Percentiles rank a stretch among this genome's conserved stretches.
These are phyloP conservation scores for Blennius ocellaris DNA, from an alignment of 2,113 vertebrate genomes.

Conservation along the genomic window DNA sequence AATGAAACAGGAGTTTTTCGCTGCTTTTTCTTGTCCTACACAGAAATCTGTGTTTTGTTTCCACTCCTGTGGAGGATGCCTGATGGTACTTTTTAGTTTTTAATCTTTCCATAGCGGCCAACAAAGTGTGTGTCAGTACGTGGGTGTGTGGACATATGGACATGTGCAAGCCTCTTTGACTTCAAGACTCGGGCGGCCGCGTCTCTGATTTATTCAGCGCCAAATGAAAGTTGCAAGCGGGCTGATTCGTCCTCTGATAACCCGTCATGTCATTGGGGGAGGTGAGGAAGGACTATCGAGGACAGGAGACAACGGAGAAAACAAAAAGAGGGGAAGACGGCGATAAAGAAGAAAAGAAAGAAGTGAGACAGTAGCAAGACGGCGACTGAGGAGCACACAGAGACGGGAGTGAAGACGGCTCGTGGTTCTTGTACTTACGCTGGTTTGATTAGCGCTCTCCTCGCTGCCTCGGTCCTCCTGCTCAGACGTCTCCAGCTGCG, in stretches of 20 bases:
- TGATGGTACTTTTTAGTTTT: slow-evolving; percentile 52
- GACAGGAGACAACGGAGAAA: slow-evolving; percentile 2
- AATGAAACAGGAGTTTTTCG: slow-evolving; percentile 37
- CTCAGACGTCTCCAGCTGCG: slow-evolving; percentile 80
- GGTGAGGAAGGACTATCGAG: slow-evolving; percentile 32
- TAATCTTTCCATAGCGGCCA: slow-evolving; percentile 51
- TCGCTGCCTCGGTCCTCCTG: slow-evolving; percentile 83
- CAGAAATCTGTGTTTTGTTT: slow-evolving; percentile 20
- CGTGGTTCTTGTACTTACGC: slow-evolving; percentile 75
- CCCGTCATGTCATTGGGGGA: slow-evolving; percentile 68
- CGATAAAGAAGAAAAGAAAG: background rate
- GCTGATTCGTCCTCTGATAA: slow-evolving; percentile 72
- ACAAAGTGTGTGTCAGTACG: slow-evolving; percentile 26
- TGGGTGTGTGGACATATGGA: slow-evolving; percentile 41
- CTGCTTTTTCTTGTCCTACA: slow-evolving; percentile 58
- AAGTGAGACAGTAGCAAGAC: slow-evolving; percentile 1
- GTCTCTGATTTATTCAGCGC: slow-evolving; percentile 75
- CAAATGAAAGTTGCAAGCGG: slow-evolving; percentile 50
- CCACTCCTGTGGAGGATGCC: slow-evolving; percentile 41
- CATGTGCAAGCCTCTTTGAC: slow-evolving; percentile 45
- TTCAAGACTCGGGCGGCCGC: slow-evolving; percentile 62
- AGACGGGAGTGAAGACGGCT: background rate
- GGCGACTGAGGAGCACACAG: background rate
- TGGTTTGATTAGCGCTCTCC: slow-evolving; percentile 79
- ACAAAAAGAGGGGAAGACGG: slow-evolving; percentile 19